A percentile compares a stretch with the other conserved stretches of the same genome.
Evolutionary conservation across 2,888 invertebrate species (phyloP).

Genomic region (Branchellion lobata): DNA sequence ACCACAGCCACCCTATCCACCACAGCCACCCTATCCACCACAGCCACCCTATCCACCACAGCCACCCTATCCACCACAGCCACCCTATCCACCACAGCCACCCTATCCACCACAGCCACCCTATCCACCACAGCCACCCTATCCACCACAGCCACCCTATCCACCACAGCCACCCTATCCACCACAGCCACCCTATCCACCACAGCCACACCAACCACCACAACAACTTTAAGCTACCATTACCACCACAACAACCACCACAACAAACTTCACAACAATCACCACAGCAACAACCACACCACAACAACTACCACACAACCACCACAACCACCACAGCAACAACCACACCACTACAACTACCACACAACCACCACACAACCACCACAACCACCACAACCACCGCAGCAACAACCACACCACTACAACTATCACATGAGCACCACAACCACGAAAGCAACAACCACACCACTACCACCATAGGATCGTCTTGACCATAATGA

Average conservation of each 20-base stretch:
- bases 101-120: no score
- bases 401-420: no score
- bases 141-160: not conserved
- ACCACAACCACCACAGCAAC: not conserved
- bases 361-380: not conserved
- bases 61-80: not conserved
- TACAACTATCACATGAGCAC: not conserved
- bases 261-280: not conserved
- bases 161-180: not conserved
- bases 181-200: not conserved
- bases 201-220: not conserved
- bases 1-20: not conserved
- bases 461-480: no score
- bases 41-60: no score
- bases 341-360: conserved; percentile 2
- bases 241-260: not conserved
- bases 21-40: not conserved
- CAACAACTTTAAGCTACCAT: not conserved
- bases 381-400: not conserved
- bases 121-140: not conserved
- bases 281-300: not conserved
- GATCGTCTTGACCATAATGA: conserved; percentile 29
- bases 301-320: not conserved
- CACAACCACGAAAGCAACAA: no score
- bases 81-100: no score